These are phyloP conservation scores for Drosophila quinaria DNA, from an alignment of 2,888 invertebrate species.

Conservation along the genomic window DNA sequence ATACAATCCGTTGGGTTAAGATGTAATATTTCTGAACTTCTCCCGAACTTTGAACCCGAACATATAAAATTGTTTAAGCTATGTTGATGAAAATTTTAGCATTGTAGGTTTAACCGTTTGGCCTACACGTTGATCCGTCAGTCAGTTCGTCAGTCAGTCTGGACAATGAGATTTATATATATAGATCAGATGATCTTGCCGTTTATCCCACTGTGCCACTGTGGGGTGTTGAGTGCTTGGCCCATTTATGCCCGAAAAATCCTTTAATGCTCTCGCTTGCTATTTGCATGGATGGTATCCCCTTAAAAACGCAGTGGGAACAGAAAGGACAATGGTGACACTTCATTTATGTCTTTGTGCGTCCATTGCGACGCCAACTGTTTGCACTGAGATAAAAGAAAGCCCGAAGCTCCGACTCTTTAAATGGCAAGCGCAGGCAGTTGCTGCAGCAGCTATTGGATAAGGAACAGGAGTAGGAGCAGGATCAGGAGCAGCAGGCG, in stretches of 20 bases:
- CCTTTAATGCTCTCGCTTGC: constrained; percentile 63
- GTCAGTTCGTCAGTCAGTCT: too few species aligned
- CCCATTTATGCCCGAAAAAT: constrained; percentile 64
- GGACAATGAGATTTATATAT: too few species aligned
- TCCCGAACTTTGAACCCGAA: too few species aligned
- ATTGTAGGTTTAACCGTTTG: too few species aligned
- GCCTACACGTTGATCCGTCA: too few species aligned
- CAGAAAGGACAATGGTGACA: constrained; percentile 64
- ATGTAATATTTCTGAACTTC: too few species aligned
- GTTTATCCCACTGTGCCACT: background rate
- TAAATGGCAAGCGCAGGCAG: constrained; percentile 18
- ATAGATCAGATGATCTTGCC: background rate
- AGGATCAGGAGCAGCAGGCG: background rate
- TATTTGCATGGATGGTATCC: constrained; percentile 59
- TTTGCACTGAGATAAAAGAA: constrained; percentile 68
- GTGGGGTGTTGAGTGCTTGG: constrained; percentile 26
- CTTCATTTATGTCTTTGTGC: constrained; percentile 69
- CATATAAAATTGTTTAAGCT: too few species aligned
- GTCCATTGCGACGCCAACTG: constrained; percentile 68
- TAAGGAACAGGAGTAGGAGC: background rate
- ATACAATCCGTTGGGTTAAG: too few species aligned
- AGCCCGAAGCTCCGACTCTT: constrained; percentile 29
- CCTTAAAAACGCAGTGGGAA: constrained; percentile 7
- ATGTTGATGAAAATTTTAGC: too few species aligned
- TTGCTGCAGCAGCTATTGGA: constrained; percentile 1